Evolutionary conservation across 2,113 vertebrate species (phyloP).

Genomic region (Lepus europaeus): DNA sequence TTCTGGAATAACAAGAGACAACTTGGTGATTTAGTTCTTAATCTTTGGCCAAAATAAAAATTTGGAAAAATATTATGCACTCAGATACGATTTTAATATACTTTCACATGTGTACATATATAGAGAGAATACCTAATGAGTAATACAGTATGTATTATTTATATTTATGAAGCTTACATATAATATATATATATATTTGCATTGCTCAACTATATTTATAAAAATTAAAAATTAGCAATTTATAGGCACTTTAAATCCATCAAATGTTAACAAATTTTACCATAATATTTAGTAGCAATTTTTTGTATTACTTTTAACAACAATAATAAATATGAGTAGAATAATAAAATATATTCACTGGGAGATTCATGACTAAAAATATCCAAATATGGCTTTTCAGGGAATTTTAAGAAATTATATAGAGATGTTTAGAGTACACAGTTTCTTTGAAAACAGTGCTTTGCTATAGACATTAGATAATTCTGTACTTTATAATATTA

Average conservation of each 20-base stretch:
- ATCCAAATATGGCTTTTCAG: not conserved
- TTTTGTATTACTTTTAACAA: conserved; percentile 40
- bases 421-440: not conserved
- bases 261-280: not conserved
- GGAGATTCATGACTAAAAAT: conserved; percentile 22
- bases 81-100: not conserved
- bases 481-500: not conserved
- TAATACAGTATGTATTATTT: not conserved
- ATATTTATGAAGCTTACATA: not conserved
- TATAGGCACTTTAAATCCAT: not conserved
- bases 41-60: conserved; percentile 7
- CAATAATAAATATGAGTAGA: conserved; percentile 11
- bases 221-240: conserved; percentile 53
- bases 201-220: not conserved
- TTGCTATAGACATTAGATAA: not conserved
- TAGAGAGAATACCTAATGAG: not conserved
- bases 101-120: not conserved
- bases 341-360: conserved; percentile 31
- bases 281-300: conserved; percentile 40
- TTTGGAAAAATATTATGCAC: not conserved
- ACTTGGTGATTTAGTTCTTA: conserved; percentile 7
- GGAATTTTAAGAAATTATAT: conserved; percentile 46
- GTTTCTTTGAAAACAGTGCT: conserved; percentile 22
- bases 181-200: not conserved
- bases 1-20: not conserved